Conservation (phyloP, 2,888 invertebrate species). For the Cyclophora albipunctata region DNA sequence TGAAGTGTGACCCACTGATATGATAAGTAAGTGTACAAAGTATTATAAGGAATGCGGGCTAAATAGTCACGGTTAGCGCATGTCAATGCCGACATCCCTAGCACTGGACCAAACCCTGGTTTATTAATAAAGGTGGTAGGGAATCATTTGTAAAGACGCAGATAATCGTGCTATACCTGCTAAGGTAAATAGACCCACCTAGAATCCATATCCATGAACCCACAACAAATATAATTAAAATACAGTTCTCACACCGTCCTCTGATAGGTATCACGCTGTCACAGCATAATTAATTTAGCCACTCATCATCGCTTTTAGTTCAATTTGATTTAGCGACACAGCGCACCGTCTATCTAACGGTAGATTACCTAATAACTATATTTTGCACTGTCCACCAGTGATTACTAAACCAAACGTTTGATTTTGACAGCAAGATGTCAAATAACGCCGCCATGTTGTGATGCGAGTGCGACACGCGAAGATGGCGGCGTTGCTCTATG, state of each 20-base stretch:
- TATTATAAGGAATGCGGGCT: conserved; percentile 65
- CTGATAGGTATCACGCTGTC: conserved; percentile 50
- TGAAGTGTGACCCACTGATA: conserved; percentile 64
- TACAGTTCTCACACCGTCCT: conserved; percentile 26
- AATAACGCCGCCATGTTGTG: conserved; percentile 27
- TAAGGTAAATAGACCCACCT: conserved; percentile 28
- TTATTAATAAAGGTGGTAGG: conserved; percentile 28
- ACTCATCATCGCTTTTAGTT: conserved; percentile 63
- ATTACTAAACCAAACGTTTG: conserved; percentile 17
- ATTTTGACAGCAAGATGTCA: conserved; percentile 15
- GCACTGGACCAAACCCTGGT: conserved; percentile 59
- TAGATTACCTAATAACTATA: conserved; percentile 25
- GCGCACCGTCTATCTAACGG: conserved; percentile 30
- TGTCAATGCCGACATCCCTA: conserved; percentile 59
- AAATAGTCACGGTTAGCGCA: conserved; percentile 69
- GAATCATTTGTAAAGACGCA: conserved; percentile 18
- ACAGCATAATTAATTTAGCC: conserved; percentile 58
- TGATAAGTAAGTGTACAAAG: conserved; percentile 63
- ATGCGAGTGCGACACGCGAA: conserved; percentile 15
- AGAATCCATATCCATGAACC: conserved; percentile 21
- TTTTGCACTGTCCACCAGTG: conserved; percentile 40
- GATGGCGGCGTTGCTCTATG: conserved; percentile 61
- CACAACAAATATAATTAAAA: conserved; percentile 39
- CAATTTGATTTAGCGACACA: conserved; percentile 41
- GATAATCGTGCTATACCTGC: conserved; percentile 43